Percentiles rank a stretch among this genome's conserved stretches.
phyloP scores from a whole-genome alignment of 2,113 vertebrate species.

The Halichoeres trimaculatus region DNA sequence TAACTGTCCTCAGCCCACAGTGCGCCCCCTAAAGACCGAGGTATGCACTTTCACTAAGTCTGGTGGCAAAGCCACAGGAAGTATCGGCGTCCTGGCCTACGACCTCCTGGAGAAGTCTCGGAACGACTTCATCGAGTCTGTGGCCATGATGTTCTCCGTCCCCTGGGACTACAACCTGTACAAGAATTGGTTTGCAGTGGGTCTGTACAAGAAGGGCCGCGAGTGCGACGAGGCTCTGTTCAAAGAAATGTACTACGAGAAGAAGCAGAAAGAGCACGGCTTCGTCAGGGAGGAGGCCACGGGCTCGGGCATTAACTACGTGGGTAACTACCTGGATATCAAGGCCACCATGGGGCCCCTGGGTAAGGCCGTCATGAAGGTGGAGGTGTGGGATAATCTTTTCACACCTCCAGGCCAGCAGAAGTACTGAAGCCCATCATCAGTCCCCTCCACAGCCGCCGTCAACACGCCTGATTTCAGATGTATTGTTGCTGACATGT shows the following conservation, averaged over 20 bases:
- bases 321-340: slow-evolving; percentile 69
- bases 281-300: slow-evolving; percentile 75
- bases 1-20: slow-evolving; percentile 80
- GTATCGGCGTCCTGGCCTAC: slow-evolving; percentile 81
- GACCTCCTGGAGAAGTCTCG: slow-evolving; percentile 71
- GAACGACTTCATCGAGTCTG: slow-evolving; percentile 64
- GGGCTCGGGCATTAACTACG: slow-evolving; percentile 76
- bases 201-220: slow-evolving; percentile 68
- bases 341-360: slow-evolving; percentile 78
- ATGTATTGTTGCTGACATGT: slow-evolving; percentile 60
- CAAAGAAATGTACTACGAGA: slow-evolving; percentile 82
- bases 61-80: slow-evolving; percentile 58
- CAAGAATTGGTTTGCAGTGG: slow-evolving; percentile 82
- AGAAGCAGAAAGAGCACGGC: slow-evolving; percentile 57
- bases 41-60: slow-evolving; percentile 79
- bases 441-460: slow-evolving; percentile 10
- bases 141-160: slow-evolving; percentile 81
- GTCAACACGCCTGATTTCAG: slow-evolving; percentile 39
- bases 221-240: slow-evolving; percentile 71
- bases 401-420: slow-evolving; percentile 58
- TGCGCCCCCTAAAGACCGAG: slow-evolving; percentile 73
- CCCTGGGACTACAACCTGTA: slow-evolving; percentile 83
- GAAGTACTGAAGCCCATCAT: slow-evolving; percentile 4
- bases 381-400: slow-evolving; percentile 82
- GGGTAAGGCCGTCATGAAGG: slow-evolving; percentile 76